Evolutionary conservation across 2,888 invertebrate genomes (phyloP).

Genomic region (Gerris lacustris): DNA sequence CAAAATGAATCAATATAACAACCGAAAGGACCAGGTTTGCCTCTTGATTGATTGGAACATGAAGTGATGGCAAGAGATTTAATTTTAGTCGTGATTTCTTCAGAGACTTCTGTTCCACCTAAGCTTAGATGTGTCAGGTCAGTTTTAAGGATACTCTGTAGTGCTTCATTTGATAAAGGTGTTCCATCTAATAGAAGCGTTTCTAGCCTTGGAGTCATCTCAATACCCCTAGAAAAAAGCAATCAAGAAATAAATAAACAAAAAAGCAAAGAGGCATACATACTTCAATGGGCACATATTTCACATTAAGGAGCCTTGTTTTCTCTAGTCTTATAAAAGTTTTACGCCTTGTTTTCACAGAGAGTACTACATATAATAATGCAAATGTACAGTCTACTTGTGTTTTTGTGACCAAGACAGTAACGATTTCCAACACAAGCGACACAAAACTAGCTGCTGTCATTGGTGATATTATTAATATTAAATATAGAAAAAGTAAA

Average conservation of each 20-base stretch:
- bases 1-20: neutral
- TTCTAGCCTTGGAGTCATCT: neutral
- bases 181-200: neutral
- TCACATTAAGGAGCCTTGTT: too few species aligned
- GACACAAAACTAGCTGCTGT: too few species aligned
- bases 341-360: too few species aligned
- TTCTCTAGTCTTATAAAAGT: too few species aligned
- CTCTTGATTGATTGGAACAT: neutral
- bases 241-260: neutral
- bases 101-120: neutral
- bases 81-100: neutral
- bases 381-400: too few species aligned
- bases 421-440: too few species aligned
- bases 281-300: too few species aligned
- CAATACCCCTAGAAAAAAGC: neutral
- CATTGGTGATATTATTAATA: too few species aligned
- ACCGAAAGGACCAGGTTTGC: neutral
- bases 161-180: neutral
- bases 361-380: too few species aligned
- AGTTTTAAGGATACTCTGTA: neutral
- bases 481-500: too few species aligned
- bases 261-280: too few species aligned
- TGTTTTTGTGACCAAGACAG: too few species aligned
- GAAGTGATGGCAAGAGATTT: constrained; percentile 1
- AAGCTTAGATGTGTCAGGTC: neutral